These are phyloP conservation scores for Idris sp. DNA, from an alignment of 1,140 invertebrate genomes.

Conservation along the genomic window DNA sequence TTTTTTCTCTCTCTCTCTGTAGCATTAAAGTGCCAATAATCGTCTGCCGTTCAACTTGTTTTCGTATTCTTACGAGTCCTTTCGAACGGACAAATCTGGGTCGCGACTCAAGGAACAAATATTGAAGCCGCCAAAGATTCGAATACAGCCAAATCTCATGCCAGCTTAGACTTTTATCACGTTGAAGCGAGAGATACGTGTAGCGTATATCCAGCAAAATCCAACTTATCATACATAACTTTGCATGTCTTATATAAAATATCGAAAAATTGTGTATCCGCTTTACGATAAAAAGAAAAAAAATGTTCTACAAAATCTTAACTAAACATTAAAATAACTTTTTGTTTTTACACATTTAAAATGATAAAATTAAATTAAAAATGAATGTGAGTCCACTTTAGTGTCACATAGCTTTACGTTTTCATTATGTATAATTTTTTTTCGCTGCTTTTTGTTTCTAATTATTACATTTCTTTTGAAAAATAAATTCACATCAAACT, in stretches of 20 bases:
- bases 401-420: slow-evolving; percentile 18
- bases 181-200: slow-evolving; percentile 55
- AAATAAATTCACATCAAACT: slow-evolving; percentile 54
- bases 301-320: too few relatives aligned
- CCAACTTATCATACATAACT: slow-evolving; percentile 60
- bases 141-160: slow-evolving; percentile 67
- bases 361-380: too few relatives aligned
- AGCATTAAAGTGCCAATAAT: slow-evolving; percentile 62
- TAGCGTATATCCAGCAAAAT: slow-evolving; percentile 57
- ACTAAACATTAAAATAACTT: too few relatives aligned
- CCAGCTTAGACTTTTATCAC: slow-evolving; percentile 64
- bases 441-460: slow-evolving; percentile 30
- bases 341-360: too few relatives aligned
- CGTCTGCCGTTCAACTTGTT: slow-evolving; percentile 46
- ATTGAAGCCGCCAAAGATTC: slow-evolving; percentile 65
- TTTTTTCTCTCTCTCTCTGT: slow-evolving; percentile 4
- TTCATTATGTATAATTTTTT: slow-evolving; percentile 16
- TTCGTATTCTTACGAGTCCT: slow-evolving; percentile 52
- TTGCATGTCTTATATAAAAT: slow-evolving; percentile 54
- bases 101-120: slow-evolving; percentile 59
- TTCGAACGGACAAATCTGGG: slow-evolving; percentile 60
- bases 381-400: not conserved
- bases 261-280: slow-evolving; percentile 53
- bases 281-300: slow-evolving; percentile 45
- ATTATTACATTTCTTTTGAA: slow-evolving; percentile 45